These are phyloP conservation scores for Eustalomyia histrio DNA, from an alignment of 2,888 invertebrate species.

Conservation along the genomic window DNA sequence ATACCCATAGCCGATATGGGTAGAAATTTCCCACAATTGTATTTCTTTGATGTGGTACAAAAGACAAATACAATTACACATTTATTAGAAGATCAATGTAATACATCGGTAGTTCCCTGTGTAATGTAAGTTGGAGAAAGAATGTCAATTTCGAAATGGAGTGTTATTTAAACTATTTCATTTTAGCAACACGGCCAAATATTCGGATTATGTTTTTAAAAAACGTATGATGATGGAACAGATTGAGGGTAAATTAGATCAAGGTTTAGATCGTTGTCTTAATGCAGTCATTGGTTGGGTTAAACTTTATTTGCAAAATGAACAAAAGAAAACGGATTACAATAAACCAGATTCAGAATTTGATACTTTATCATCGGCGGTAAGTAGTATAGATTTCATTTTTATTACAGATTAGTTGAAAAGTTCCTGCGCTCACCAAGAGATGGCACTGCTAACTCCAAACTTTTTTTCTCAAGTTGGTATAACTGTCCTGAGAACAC, in stretches of 20 bases:
- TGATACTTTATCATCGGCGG: slow-evolving; percentile 91
- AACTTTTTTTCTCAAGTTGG: no score
- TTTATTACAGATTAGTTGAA: no score
- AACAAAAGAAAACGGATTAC: slow-evolving; percentile 97
- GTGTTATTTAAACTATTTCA: slow-evolving; percentile 1
- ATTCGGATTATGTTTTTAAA: slow-evolving; percentile 92
- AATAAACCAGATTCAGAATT: slow-evolving; percentile 90
- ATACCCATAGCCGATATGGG: slow-evolving; percentile 92
- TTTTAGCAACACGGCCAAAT: slow-evolving; percentile 89
- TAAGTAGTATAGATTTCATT: slow-evolving; percentile 79
- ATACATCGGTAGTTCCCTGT: slow-evolving; percentile 92
- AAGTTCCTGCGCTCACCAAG: no score
- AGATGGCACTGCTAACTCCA: no score
- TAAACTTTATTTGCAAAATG: slow-evolving; percentile 91
- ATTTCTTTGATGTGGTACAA: slow-evolving; percentile 95
- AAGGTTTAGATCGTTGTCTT: slow-evolving; percentile 91
- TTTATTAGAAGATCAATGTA: slow-evolving; percentile 95
- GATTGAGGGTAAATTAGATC: slow-evolving; percentile 94
- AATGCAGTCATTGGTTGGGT: slow-evolving; percentile 95
- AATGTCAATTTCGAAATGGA: not conserved
- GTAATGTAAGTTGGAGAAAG: slow-evolving; percentile 88
- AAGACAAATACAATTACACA: slow-evolving; percentile 96
- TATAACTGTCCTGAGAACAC: no score
- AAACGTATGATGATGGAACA: slow-evolving; percentile 92
- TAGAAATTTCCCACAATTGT: slow-evolving; percentile 91